Evolutionary conservation across 64 coral and sea anemone genomes (phyloP), one percentile per base, ranked within the genome.

Genomic region (Montipora cactus): DNA sequence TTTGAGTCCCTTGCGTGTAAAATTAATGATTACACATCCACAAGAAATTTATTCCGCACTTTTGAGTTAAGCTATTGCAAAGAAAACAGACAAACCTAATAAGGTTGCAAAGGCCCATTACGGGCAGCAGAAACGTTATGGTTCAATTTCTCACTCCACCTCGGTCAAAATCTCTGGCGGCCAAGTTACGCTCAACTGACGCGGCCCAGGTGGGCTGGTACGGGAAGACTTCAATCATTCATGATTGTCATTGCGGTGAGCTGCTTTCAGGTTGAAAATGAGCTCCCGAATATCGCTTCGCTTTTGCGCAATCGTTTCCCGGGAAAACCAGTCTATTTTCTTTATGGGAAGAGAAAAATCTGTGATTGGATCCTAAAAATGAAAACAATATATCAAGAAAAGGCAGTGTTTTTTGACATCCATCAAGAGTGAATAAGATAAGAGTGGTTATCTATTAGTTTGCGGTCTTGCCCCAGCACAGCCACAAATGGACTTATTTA

Each of bases 331-430:
- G 45, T 88, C 7, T 7, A 44, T 64, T 72, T 81, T 87, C 49
- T 50, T 59, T 70, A 93, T 93, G 2, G 92, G 92, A 46, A 72
- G 12, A 14, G 48, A 67, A 77, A 80, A 93, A 75, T 93, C 84
- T 78, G 76, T 70, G 23, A 93, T 93, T 44, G 92, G 92, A 80
- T 93, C 84, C 92, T 93, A 58, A 19, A 70, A n/a, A 21, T 14
- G 67, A 71, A 82, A 84, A 45, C 53, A 2, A 22, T 37, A 76
- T 37, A 37, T 37, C 37, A 37, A 37, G 1, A 37, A 37, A 37
- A 0, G 37, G 37, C 1, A 37, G 37, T 37, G 37, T 28, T 28
- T 28, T 28, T 28, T 28, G 28, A 28, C 28, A 28, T 28, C 28
- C 37, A 37, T 37, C 2, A 37, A 37, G 37, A 37, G 37, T 37